A percentile compares a stretch with the other conserved stretches of the same genome.
Evolutionary conservation across 2,113 vertebrate genomes (phyloP).

Genomic region (Mobula hypostoma): DNA sequence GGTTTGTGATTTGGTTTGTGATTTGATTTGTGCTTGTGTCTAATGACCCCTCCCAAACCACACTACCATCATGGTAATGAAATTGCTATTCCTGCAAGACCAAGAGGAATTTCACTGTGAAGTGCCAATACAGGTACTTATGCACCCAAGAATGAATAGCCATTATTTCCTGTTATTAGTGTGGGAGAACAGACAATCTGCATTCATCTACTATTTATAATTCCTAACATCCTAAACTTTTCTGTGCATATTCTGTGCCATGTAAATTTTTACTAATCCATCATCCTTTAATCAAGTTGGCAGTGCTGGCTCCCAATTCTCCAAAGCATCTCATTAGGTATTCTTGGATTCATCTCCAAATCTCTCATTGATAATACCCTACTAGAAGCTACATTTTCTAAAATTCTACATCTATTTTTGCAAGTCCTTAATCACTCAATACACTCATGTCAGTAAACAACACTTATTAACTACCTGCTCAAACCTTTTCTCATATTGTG

Average conservation of each 20-base stretch:
- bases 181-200: not conserved
- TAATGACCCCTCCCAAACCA: too few relatives aligned
- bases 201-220: not conserved
- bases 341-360: not conserved
- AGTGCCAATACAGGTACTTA: not conserved
- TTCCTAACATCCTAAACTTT: not conserved
- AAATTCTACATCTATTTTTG: not conserved
- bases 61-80: not conserved
- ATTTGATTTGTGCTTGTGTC: too few relatives aligned
- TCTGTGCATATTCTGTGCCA: not conserved
- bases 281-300: not conserved
- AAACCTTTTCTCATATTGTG: not conserved
- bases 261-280: not conserved
- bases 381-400: not conserved
- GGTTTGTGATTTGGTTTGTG: too few relatives aligned
- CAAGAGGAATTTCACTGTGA: not conserved
- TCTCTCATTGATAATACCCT: not conserved
- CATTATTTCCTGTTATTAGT: not conserved
- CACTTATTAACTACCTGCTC: not conserved
- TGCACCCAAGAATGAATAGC: not conserved
- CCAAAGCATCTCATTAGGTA: not conserved
- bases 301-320: not conserved
- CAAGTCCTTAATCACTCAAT: not conserved
- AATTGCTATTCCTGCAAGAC: not conserved
- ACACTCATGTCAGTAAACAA: not conserved